Percentiles rank a stretch among this genome's conserved stretches.
These are phyloP conservation scores for Drosophila bocki DNA, from an alignment of 1,140 invertebrate genomes.

Conservation along the genomic window DNA sequence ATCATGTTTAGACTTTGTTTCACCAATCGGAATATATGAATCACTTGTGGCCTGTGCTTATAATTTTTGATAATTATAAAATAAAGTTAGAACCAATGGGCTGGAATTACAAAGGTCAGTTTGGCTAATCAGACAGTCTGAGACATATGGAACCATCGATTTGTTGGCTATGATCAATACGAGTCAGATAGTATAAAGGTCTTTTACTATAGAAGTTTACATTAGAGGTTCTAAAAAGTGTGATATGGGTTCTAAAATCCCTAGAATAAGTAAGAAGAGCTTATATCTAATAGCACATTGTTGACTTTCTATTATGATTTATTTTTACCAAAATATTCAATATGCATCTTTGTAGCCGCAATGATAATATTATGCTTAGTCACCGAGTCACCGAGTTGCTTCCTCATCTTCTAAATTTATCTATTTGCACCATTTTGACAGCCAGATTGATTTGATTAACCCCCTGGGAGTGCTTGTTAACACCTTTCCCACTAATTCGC, in stretches of 20 bases:
- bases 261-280: background rate
- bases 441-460: slow-evolving; percentile 16
- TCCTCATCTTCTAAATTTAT: slow-evolving; percentile 20
- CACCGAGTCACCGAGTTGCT: background rate
- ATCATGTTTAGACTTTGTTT: slow-evolving; percentile 42
- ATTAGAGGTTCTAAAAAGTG: background rate
- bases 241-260: background rate
- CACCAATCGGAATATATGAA: slow-evolving; percentile 6
- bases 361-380: background rate
- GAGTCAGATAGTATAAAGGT: background rate
- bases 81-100: background rate
- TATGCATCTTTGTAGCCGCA: background rate
- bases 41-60: slow-evolving; percentile 11
- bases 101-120: slow-evolving; percentile 19
- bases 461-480: slow-evolving; percentile 9
- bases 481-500: slow-evolving; percentile 10
- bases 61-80: background rate
- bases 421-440: slow-evolving; percentile 2
- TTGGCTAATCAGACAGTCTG: background rate
- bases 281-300: background rate
- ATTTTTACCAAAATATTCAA: background rate
- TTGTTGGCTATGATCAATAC: background rate
- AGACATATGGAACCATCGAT: slow-evolving; percentile 2
- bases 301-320: background rate
- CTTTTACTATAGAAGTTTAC: background rate